Conservation (phyloP, 2,113 vertebrate species). For the Gymnorhina tibicen region DNA sequence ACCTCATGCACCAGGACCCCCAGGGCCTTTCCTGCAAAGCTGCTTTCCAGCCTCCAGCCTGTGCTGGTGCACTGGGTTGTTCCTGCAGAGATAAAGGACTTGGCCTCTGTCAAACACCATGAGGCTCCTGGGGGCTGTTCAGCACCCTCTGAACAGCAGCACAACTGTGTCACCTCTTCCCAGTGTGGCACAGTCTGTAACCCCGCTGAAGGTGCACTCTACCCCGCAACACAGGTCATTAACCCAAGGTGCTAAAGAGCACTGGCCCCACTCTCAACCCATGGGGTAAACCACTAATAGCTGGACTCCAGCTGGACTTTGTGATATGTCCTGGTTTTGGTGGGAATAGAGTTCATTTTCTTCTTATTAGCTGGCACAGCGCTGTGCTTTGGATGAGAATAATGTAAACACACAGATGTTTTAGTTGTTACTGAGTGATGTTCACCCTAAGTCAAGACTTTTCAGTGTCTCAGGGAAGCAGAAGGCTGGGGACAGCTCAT, state of each 20-base stretch:
- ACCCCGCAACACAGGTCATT: not conserved
- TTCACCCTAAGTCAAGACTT: not conserved
- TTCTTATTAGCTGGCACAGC: not conserved
- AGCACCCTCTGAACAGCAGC: not conserved
- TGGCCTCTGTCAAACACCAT: not conserved
- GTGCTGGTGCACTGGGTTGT: rapidly evolving
- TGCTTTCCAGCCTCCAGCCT: not conserved
- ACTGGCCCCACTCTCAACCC: not conserved
- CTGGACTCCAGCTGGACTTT: not conserved
- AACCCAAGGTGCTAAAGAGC: not conserved
- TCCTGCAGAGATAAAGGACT: not conserved
- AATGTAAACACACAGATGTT: not conserved
- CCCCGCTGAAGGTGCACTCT: not conserved
- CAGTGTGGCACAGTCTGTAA: not conserved
- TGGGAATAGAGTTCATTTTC: not conserved
- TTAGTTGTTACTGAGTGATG: not conserved
- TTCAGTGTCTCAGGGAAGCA: not conserved
- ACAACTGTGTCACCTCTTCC: not conserved
- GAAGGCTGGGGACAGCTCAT: not conserved
- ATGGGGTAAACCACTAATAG: not conserved
- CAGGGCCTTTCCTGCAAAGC: not conserved
- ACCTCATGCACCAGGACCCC: not conserved
- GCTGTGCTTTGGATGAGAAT: not conserved
- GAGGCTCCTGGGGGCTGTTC: not conserved
- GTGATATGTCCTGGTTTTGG: not conserved